These are phyloP conservation scores for Cydia pomonella DNA, from an alignment of 1,140 invertebrate genomes.

Conservation along the genomic window DNA sequence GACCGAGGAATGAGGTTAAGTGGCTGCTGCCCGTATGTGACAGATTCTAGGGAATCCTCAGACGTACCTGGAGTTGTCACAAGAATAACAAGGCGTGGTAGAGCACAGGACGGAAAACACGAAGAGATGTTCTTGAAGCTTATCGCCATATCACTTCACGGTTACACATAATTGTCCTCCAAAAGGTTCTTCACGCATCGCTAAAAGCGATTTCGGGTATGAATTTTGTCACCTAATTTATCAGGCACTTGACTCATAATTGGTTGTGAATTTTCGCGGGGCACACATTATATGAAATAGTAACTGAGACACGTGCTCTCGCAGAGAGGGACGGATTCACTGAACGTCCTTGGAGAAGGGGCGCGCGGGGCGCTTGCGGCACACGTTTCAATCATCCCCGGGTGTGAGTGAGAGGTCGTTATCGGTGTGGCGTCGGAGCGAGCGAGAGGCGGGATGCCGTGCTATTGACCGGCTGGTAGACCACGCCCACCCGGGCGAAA, in stretches of 20 bases:
- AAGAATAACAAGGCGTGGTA: slow-evolving; percentile 63
- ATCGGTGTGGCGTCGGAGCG: slow-evolving; percentile 41
- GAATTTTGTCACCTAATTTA: slow-evolving; percentile 71
- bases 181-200: slow-evolving; percentile 59
- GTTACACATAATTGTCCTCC: slow-evolving; percentile 64
- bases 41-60: background rate
- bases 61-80: slow-evolving; percentile 62
- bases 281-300: slow-evolving; percentile 79
- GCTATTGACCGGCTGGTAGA: slow-evolving; percentile 77
- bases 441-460: slow-evolving; percentile 66
- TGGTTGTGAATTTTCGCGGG: slow-evolving; percentile 75
- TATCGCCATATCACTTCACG: slow-evolving; percentile 75
- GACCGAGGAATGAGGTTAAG: slow-evolving; percentile 37
- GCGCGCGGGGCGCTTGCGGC: slow-evolving; percentile 77
- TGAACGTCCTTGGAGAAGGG: slow-evolving; percentile 78
- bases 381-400: slow-evolving; percentile 80
- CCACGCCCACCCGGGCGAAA: slow-evolving; percentile 77
- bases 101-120: slow-evolving; percentile 71
- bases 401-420: slow-evolving; percentile 57
- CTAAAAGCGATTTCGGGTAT: slow-evolving; percentile 61
- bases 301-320: slow-evolving; percentile 78
- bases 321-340: slow-evolving; percentile 80
- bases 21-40: slow-evolving; percentile 16
- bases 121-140: slow-evolving; percentile 65
- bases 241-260: slow-evolving; percentile 78